A percentile compares a stretch with the other conserved stretches of the same genome.
Evolutionary conservation across 2,797 vertebrate species (phyloP).

Genomic region (Cirrhinus mrigala): DNA sequence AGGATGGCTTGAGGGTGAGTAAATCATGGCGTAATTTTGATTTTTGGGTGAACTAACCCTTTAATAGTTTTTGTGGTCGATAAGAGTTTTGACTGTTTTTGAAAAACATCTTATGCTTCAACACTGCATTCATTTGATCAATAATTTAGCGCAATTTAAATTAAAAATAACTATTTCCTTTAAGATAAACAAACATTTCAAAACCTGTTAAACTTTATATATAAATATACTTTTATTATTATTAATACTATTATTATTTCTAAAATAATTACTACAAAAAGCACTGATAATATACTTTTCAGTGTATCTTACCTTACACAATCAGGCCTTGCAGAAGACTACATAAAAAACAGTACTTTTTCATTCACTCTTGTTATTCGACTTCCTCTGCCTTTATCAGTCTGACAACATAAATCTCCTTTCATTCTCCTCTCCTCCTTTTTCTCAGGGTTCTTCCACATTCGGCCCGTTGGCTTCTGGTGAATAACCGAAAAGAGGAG

Average conservation of each 20-base stretch:
- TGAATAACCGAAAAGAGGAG: slow-evolving; percentile 79
- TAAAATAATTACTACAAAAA: not conserved
- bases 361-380: slow-evolving; percentile 8
- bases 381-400: slow-evolving; percentile 21
- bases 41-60: no score
- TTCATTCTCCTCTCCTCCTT: slow-evolving; percentile 13
- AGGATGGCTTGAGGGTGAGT: no score
- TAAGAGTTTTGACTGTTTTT: no score
- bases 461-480: slow-evolving; percentile 82
- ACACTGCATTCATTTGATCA: not conserved
- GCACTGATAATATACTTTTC: not conserved
- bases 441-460: slow-evolving; percentile 76
- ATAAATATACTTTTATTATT: not conserved
- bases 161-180: not conserved
- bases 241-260: not conserved
- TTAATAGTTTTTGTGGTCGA: not conserved
- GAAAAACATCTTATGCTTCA: not conserved
- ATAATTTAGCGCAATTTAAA: not conserved
- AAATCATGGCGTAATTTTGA: no score
- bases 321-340: not conserved
- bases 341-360: slow-evolving; percentile 13
- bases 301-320: not conserved
- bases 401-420: slow-evolving; percentile 47
- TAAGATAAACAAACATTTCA: not conserved
- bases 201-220: not conserved